Conservation (phyloP, 2,797 vertebrate species). For the Dendrocincla tyrannina region DNA sequence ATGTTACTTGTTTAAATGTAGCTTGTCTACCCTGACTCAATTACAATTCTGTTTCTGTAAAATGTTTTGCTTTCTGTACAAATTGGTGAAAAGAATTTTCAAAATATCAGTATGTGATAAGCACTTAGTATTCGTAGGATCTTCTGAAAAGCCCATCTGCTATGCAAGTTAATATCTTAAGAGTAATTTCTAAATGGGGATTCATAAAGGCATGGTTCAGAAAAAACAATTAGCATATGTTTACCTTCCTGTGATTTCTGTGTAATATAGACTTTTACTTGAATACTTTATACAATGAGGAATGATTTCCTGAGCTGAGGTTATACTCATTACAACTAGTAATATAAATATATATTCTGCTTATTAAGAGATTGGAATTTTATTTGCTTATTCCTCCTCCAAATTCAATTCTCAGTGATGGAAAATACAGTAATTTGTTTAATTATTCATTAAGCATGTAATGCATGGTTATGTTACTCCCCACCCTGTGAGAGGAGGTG, state of each 20-base stretch:
- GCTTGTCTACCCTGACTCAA: neutral
- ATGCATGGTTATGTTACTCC: neutral
- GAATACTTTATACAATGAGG: neutral
- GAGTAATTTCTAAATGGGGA: slow-evolving; percentile 39
- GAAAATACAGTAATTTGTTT: neutral
- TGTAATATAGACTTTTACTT: neutral
- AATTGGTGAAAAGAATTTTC: slow-evolving; percentile 42
- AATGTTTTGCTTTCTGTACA: slow-evolving; percentile 44
- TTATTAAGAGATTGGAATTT: neutral
- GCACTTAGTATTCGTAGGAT: neutral
- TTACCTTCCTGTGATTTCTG: slow-evolving; percentile 8
- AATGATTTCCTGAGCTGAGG: neutral
- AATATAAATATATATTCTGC: neutral
- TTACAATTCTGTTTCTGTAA: slow-evolving; percentile 41
- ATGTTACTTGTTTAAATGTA: neutral
- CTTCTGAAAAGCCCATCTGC: slow-evolving; percentile 46
- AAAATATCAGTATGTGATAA: neutral
- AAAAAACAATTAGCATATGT: slow-evolving; percentile 27
- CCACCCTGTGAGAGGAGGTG: neutral
- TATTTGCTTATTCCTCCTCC: neutral
- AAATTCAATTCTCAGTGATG: neutral
- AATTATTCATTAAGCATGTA: neutral
- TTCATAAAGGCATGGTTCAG: slow-evolving; percentile 10
- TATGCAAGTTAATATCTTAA: slow-evolving; percentile 63
- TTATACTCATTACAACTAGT: neutral